Conservation (phyloP, 2,888 invertebrate species). For the Dyspetes luteomarginatus region DNA sequence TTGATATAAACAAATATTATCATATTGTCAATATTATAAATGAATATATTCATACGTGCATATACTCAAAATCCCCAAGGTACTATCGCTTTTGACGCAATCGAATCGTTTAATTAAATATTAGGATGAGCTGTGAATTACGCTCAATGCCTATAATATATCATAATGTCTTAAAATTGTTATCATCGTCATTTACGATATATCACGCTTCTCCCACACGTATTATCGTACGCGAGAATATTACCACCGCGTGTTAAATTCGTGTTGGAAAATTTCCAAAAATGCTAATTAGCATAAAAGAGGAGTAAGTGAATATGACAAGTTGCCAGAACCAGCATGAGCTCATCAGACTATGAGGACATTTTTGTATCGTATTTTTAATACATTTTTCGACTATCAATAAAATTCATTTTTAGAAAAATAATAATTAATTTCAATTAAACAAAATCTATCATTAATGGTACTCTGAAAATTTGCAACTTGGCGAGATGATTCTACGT, state of each 20-base stretch:
- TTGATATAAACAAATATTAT: not conserved
- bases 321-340: not conserved
- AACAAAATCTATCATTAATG: too few relatives aligned
- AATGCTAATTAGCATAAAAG: slow-evolving; percentile 22
- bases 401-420: too few relatives aligned
- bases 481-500: too few relatives aligned
- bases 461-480: too few relatives aligned
- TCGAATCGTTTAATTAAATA: not conserved
- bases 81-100: not conserved
- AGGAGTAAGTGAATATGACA: not conserved
- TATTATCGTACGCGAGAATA: slow-evolving; percentile 27
- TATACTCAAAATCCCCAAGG: not conserved
- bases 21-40: not conserved
- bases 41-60: not conserved
- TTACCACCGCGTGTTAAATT: slow-evolving; percentile 24
- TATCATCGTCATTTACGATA: slow-evolving; percentile 32
- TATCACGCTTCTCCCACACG: slow-evolving; percentile 24
- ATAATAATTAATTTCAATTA: too few relatives aligned
- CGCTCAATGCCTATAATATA: too few relatives aligned
- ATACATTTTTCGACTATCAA: too few relatives aligned
- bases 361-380: not conserved
- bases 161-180: slow-evolving; percentile 12
- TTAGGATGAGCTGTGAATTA: not conserved
- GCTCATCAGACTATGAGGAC: not conserved
- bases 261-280: slow-evolving; percentile 45